Conservation (phyloP, 2,888 invertebrate genomes). For the Unio pictorum region DNA sequence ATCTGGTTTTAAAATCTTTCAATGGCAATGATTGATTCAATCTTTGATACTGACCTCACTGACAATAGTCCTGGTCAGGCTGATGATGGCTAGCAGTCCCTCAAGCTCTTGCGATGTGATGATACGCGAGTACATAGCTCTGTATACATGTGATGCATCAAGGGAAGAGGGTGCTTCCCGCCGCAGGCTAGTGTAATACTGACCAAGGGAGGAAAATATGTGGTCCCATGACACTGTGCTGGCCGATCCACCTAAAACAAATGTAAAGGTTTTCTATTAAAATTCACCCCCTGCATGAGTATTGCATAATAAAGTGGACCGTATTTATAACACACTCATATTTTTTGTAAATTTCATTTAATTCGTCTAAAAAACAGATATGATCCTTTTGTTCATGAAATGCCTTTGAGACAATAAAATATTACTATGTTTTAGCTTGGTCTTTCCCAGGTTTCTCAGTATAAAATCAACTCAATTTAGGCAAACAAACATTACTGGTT, state of each 20-base stretch:
- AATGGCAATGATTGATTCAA: neutral
- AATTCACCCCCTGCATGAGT: too few relatives aligned
- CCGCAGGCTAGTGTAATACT: constrained; percentile 74
- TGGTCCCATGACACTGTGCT: constrained; percentile 85
- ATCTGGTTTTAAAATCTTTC: neutral
- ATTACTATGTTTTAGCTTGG: too few relatives aligned
- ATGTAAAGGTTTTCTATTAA: too few relatives aligned
- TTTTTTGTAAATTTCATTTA: too few relatives aligned
- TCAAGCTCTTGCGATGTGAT: constrained; percentile 88
- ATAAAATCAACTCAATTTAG: too few relatives aligned
- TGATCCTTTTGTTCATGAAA: too few relatives aligned
- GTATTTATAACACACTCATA: too few relatives aligned
- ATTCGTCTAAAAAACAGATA: too few relatives aligned
- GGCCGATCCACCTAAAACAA: constrained; percentile 70
- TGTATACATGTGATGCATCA: constrained; percentile 74
- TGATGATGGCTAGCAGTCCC: constrained; percentile 86
- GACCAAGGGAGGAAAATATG: constrained; percentile 84
- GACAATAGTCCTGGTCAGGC: constrained; percentile 84
- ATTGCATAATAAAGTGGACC: too few relatives aligned
- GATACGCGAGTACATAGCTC: constrained; percentile 52
- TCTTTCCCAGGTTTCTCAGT: too few relatives aligned
- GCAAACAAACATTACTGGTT: too few relatives aligned
- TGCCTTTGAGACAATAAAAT: too few relatives aligned
- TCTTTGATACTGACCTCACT: constrained; percentile 62
- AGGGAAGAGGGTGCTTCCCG: constrained; percentile 75